These are phyloP conservation scores for Lycocerus yunnanus DNA, from an alignment of 2,888 invertebrate genomes.

Conservation along the genomic window DNA sequence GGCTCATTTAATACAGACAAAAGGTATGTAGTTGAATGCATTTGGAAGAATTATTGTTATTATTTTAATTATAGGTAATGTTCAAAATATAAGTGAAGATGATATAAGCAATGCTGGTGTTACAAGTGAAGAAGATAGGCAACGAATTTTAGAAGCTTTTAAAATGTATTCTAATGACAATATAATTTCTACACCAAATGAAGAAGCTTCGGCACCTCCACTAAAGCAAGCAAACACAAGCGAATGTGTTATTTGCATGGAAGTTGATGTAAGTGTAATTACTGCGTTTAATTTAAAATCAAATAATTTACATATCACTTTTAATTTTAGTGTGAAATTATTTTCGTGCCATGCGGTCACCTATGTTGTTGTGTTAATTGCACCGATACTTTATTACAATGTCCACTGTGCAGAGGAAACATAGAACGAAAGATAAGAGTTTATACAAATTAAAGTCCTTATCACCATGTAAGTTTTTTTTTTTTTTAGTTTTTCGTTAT, in stretches of 20 bases:
- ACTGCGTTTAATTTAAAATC: not conserved
- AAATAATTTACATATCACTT: conserved; percentile 10
- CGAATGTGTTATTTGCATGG: conserved; percentile 87
- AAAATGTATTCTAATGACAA: conserved; percentile 59
- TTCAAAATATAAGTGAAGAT: conserved; percentile 56
- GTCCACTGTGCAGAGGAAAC: conserved; percentile 78
- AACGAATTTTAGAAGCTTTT: conserved; percentile 67
- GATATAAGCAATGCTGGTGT: conserved; percentile 66
- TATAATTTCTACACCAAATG: conserved; percentile 21
- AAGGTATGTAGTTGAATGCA: conserved; percentile 48
- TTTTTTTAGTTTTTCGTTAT: not conserved
- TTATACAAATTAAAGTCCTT: conserved; percentile 6
- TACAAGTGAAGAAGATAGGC: conserved; percentile 61
- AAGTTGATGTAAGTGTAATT: conserved; percentile 63
- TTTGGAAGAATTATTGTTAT: not conserved
- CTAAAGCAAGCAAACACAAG: conserved; percentile 51
- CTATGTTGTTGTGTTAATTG: conserved; percentile 80
- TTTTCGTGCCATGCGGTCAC: conserved; percentile 88
- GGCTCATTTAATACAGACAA: conserved; percentile 63
- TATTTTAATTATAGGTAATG: conserved; percentile 7
- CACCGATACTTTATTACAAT: conserved; percentile 64
- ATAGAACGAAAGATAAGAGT: conserved; percentile 74
- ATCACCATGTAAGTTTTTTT: not conserved
- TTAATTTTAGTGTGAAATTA: conserved; percentile 69
- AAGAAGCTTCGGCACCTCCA: conserved; percentile 48